Evolutionary conservation across 2,888 invertebrate genomes (phyloP).

Genomic region (Melieria omissa): DNA sequence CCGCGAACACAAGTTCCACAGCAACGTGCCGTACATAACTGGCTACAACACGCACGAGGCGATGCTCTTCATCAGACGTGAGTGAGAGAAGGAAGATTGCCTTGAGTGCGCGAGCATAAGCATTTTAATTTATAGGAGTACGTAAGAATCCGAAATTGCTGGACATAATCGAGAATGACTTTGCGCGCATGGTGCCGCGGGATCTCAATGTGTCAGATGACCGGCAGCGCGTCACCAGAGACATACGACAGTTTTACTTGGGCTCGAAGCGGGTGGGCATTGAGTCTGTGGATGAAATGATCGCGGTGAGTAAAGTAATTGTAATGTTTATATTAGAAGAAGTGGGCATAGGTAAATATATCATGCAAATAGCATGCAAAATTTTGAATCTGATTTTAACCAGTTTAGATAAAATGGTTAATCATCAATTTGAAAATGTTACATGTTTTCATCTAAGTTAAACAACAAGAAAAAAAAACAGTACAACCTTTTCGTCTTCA

Average conservation of each 20-base stretch:
- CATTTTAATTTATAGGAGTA: constrained; percentile 66
- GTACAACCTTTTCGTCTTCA: too few species aligned
- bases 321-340: too few species aligned
- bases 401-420: too few species aligned
- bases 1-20: constrained; percentile 66
- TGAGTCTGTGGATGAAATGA: constrained; percentile 71
- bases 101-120: neutral
- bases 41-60: constrained; percentile 76
- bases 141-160: constrained; percentile 72
- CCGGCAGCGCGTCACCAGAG: constrained; percentile 65
- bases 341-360: neutral
- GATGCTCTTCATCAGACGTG: constrained; percentile 72
- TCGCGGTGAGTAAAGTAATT: constrained; percentile 55
- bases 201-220: constrained; percentile 67
- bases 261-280: constrained; percentile 70
- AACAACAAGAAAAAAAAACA: too few species aligned
- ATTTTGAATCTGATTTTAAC: too few species aligned
- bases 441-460: too few species aligned
- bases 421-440: too few species aligned
- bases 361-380: too few species aligned
- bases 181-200: constrained; percentile 71
- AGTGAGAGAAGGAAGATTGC: constrained; percentile 31
- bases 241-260: constrained; percentile 71
- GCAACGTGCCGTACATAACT: constrained; percentile 72
- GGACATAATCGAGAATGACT: constrained; percentile 70